Evolutionary conservation across 1,140 invertebrate species (phyloP).

Genomic region (Drosophila pallidifrons): DNA sequence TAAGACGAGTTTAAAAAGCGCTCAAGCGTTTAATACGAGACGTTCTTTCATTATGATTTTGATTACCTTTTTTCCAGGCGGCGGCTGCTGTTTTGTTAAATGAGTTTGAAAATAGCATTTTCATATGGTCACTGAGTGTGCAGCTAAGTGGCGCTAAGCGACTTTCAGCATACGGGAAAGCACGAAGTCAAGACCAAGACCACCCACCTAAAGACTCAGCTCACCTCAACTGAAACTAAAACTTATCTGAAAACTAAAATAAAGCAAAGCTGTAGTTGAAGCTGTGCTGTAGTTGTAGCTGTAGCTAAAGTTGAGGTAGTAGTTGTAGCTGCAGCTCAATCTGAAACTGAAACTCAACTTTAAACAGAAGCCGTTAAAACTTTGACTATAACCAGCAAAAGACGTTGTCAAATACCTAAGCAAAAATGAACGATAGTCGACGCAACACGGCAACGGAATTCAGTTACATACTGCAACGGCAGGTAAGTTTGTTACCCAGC

Average conservation of each 20-base stretch:
- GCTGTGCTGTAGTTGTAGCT: constrained; percentile 26
- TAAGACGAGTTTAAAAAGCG: background rate
- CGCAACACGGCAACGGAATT: constrained; percentile 84
- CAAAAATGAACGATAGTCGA: constrained; percentile 81
- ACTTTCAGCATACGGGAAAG: constrained; percentile 3
- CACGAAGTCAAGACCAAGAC: constrained; percentile 42
- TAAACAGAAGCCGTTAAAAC: constrained; percentile 57
- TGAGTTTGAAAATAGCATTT: constrained; percentile 38
- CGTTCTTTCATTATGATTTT: constrained; percentile 14
- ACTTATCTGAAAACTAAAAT: constrained; percentile 35
- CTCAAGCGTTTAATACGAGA: background rate
- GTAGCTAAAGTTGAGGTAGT: constrained; percentile 40
- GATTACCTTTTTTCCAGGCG: constrained; percentile 9
- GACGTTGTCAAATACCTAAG: constrained; percentile 28
- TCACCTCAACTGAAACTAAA: constrained; percentile 28
- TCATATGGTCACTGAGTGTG: constrained; percentile 8
- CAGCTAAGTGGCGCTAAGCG: constrained; percentile 12
- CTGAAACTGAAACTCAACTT: constrained; percentile 35
- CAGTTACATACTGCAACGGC: constrained; percentile 83
- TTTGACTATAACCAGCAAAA: constrained; percentile 46
- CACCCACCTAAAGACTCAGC: constrained; percentile 55
- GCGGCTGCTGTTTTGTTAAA: constrained; percentile 25
- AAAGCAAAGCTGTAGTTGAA: constrained; percentile 38
- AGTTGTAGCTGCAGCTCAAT: constrained; percentile 44
- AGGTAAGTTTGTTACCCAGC: constrained; percentile 59